Base-by-base conservation (phyloP, 2,113 vertebrate species). In the Anolis sagrei region DNA sequence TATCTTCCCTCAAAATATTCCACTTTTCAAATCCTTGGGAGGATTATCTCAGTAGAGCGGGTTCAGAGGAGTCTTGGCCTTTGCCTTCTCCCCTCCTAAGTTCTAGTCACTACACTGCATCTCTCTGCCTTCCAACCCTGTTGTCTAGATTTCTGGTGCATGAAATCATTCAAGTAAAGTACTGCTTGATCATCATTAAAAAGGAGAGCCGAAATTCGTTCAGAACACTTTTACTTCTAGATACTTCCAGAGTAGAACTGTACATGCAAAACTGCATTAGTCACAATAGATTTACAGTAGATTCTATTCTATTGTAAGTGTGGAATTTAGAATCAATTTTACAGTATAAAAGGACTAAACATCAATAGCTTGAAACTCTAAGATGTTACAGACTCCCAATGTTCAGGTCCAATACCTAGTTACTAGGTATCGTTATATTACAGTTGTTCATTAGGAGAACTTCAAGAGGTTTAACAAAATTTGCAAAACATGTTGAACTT, bases 221-320 rank as follows among this genome's bases (percentile, higher is more conserved):
- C 88, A 76, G 90, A 94, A 95, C 94, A 95, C 93, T 93, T 95
- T 95, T 94, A 95, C 93, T 95, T 88, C 91, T 93, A 79, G 76
- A 92, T 93, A 94, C 91, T 92, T 94, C 89, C 91, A 94, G n/a
- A 89, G 90, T 90, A 89, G 93, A 94, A 95, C 94, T 94, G 88
- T 27, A 95, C 95, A 96, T 96, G 96, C 96, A 96, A 74, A 95
- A 85, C 92, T 91, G 90, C 93, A 84, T 89, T 88, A 93, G 90
- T 94, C 95, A 96, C 88, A 84, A 90, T 89, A 93, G 91, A 88
- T 89, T 93, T 92, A 92, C 81, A 95, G 92, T 87, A 93, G 94
- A 90, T 89, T 92, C 91, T 95, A 95, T 92, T 94, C 92, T 94
- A 94, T 94, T 89, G 88, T 82, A 93, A 85, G 90, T 92, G 89